Evolutionary conservation across 2,113 vertebrate species (phyloP), one percentile per base, ranked within the genome.

Genomic region (Mustela nigripes): DNA sequence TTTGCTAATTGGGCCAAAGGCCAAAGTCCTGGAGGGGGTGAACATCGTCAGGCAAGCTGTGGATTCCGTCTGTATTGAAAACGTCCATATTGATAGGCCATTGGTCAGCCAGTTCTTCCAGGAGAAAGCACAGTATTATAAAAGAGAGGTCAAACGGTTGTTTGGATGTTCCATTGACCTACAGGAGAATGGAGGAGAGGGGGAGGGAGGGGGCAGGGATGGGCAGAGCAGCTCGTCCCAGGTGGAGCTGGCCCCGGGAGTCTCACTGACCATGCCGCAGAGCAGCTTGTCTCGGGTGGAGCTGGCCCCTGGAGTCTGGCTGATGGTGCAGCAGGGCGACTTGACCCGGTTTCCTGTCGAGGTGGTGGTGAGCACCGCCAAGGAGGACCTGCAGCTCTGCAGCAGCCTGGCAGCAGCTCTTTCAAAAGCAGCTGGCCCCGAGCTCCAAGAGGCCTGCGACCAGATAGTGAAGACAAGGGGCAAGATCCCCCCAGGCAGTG

Each of bases 281-380:
- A 65, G 81, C 99, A 99, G 94, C 14, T 74, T 18, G 21, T 98
- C 62, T 60, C 83, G 94, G 97, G 19, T 96, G 79, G 74, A 78
- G 42, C 74, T 99, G 42, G 33, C 93, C 9, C 94, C 69, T 76
- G 99, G 99, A 7, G 89, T 99, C n/a, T 94, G 97, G 16, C 95
- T 99, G 6, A 97, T 96, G 0, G 99, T 99, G 11, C 98, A 67
- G 80, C 99, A 99, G 82, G 99, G 97, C 1, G 84, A 99, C 94
- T 95, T 99, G 98, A 98, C 98, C 65, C 76, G 0, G 10, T 99
- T 99, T 31, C 93, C 96, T 0, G 98, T 98, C 0, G 93, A 99
- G 5, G 99, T 99, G 50, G 98, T 99, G 31, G 99, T 99, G 12
- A 99, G 98, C 67, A 95, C 99, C 0, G 96, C 98, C 14, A 99